These are phyloP conservation scores for Cydia fagiglandana DNA, from an alignment of 1,140 invertebrate species.

Conservation along the genomic window DNA sequence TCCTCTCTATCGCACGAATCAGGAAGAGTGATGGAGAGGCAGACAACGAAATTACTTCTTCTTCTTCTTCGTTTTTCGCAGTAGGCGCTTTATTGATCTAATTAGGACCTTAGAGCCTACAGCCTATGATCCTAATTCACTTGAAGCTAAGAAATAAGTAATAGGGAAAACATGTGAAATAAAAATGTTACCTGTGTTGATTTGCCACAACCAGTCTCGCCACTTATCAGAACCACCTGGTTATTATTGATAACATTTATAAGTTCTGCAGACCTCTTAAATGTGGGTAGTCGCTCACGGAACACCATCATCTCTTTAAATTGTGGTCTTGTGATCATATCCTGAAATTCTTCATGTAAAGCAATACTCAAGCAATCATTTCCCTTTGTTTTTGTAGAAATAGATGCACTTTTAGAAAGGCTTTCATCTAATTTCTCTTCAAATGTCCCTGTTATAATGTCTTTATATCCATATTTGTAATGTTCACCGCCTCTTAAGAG, in stretches of 20 bases:
- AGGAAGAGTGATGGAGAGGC: no score
- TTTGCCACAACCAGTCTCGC: slow-evolving; percentile 94
- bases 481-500: slow-evolving; percentile 28
- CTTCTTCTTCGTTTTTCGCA: no score
- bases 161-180: slow-evolving; percentile 15
- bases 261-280: slow-evolving; percentile 80
- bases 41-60: no score
- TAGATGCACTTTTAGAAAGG: slow-evolving; percentile 49
- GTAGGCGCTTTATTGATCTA: no score
- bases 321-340: slow-evolving; percentile 67
- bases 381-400: slow-evolving; percentile 43
- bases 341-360: slow-evolving; percentile 56
- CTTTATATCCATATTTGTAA: slow-evolving; percentile 71
- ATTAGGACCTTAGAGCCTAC: no score
- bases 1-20: no score
- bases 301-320: slow-evolving; percentile 81
- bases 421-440: slow-evolving; percentile 66
- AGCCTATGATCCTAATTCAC: no score
- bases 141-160: no score
- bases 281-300: slow-evolving; percentile 83
- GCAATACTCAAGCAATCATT: slow-evolving; percentile 45
- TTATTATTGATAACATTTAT: slow-evolving; percentile 81
- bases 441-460: slow-evolving; percentile 71
- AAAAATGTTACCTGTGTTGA: slow-evolving; percentile 84
- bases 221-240: slow-evolving; percentile 88